Evolutionary conservation across 2,113 vertebrate species (phyloP).

Genomic region (Gila orcuttii): DNA sequence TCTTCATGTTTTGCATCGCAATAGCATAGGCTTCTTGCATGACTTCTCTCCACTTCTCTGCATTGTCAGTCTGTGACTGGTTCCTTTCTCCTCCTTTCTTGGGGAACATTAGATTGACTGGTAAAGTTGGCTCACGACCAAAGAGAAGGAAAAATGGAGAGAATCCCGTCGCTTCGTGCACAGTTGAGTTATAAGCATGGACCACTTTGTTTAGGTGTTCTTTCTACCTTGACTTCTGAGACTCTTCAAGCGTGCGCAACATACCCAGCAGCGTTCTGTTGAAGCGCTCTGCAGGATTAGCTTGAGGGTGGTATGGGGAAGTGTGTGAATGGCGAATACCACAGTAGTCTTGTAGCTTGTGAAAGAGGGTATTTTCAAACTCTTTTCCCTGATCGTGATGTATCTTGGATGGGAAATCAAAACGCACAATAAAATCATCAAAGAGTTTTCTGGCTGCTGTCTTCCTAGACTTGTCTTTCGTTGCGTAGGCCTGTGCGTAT

Average conservation of each 20-base stretch:
- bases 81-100: background rate
- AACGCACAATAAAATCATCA: slow-evolving; percentile 47
- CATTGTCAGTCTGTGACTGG: too few species aligned
- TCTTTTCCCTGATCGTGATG: slow-evolving; percentile 35
- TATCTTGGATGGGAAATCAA: slow-evolving; percentile 42
- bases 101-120: slow-evolving; percentile 48
- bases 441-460: background rate
- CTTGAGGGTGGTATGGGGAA: slow-evolving; percentile 21
- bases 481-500: background rate
- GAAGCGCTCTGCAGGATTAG: background rate
- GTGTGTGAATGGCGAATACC: slow-evolving; percentile 25
- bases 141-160: too few species aligned
- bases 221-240: too few species aligned
- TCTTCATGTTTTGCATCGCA: slow-evolving; percentile 44
- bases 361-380: slow-evolving; percentile 37
- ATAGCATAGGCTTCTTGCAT: too few species aligned
- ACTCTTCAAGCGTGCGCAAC: too few species aligned
- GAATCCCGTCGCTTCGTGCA: too few species aligned
- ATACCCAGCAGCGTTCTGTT: slow-evolving; percentile 38
- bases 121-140: too few species aligned
- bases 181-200: too few species aligned
- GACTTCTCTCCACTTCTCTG: too few species aligned
- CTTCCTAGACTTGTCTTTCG: background rate
- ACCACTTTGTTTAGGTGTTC: too few species aligned
- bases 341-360: slow-evolving; percentile 33